Evolutionary conservation across 2,113 vertebrate species (phyloP), one percentile per base, ranked within the genome.

Genomic region (Heloderma charlesbogerti): DNA sequence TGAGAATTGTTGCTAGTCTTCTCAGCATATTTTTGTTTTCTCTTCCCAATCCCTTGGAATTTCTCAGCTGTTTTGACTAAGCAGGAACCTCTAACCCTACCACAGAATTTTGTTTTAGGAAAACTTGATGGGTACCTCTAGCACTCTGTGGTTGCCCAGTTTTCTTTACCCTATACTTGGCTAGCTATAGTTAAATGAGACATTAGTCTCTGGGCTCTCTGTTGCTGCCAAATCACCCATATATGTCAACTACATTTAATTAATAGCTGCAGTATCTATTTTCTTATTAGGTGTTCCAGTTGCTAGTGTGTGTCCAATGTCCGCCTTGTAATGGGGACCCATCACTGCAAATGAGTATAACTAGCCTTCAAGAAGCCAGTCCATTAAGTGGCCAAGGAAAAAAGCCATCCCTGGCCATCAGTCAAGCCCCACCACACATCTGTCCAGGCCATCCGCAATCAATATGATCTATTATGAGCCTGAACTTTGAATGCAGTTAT

Each of bases 401-500:
- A 87, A 82, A 82, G 57, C 43, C 83, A 86, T 87, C 78, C 40
- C 71, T 2, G 74, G 84, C 86, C 87, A 78, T 87, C 84, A 27
- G 89, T 0, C 18, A 37, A 88, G 43, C 84, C 57, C 69, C 91
- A 72, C 77, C 66, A 77, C 60, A 87, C 88, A 80, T 69, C 83
- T 66, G 90, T 25, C 48, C 82, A 63, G 40, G 45, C 84, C 66
- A 1, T 79, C 66, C 92, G 80, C 84, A 75, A 94, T 96, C 93
- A 89, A 94, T 95, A 88, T 0, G 16, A 91, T 77, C 87, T 86
- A 92, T 93, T 87, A 93, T 18, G 92, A 92, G 92, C 51, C 84
- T 57, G 90, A 96, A 91, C 54, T 95, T 93, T 85, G 87, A 92
- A 93, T 45, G 91, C 83, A 93, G 93, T 96, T 95, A 96, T 88